Evolutionary conservation across 2,888 invertebrate species (phyloP).

Genomic region (Dynastes maya): DNA sequence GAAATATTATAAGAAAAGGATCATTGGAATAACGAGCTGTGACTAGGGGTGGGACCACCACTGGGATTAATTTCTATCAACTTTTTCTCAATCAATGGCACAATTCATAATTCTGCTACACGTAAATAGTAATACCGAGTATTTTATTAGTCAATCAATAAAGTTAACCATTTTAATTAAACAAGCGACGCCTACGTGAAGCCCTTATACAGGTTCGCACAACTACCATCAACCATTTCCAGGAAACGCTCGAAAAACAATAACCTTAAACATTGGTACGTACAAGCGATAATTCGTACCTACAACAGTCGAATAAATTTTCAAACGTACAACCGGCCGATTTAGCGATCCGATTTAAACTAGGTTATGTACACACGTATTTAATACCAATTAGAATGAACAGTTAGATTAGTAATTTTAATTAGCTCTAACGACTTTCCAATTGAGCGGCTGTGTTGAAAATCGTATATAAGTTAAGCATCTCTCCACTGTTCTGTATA

Average conservation of each 20-base stretch:
- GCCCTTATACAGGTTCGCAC: neutral
- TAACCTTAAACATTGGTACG: neutral
- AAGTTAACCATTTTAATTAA: slow-evolving; percentile 26
- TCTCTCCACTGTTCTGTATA: neutral
- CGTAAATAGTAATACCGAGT: slow-evolving; percentile 1
- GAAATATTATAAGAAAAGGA: too few species aligned
- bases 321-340: neutral
- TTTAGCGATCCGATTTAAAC: slow-evolving; percentile 41
- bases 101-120: too few species aligned
- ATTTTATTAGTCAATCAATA: slow-evolving; percentile 10
- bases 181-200: neutral
- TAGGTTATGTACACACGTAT: slow-evolving; percentile 26
- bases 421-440: slow-evolving; percentile 42
- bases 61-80: too few species aligned
- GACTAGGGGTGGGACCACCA: too few species aligned
- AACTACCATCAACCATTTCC: neutral
- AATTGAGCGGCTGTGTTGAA: slow-evolving; percentile 24
- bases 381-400: slow-evolving; percentile 42
- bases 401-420: slow-evolving; percentile 44
- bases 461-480: neutral
- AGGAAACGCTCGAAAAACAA: slow-evolving; percentile 27
- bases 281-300: neutral
- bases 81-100: too few species aligned
- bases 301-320: slow-evolving; percentile 2
- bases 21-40: too few species aligned